A percentile compares a stretch with the other conserved stretches of the same genome.
phyloP scores from a whole-genome alignment of 2,797 vertebrate genomes.

The Sternarchorhynchus goeldii region DNA sequence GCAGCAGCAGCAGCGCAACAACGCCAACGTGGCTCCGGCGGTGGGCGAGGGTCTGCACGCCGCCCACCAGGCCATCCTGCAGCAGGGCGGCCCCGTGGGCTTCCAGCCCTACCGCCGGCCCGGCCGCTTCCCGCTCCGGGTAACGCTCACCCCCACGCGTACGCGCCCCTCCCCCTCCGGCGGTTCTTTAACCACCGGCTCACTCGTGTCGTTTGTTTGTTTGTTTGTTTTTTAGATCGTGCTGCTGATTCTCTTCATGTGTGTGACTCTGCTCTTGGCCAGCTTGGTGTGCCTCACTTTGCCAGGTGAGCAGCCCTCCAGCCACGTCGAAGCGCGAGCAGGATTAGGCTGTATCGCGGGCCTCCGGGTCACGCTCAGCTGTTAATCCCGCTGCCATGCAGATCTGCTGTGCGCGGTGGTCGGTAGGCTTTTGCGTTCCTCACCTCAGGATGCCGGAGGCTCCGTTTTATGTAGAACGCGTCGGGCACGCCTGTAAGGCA shows the following conservation, averaged over 20 bases:
- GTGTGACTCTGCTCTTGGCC: constrained; percentile 87
- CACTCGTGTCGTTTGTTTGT: constrained; percentile 9
- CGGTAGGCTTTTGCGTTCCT: no score
- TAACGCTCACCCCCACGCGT: constrained; percentile 55
- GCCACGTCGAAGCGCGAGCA: not conserved
- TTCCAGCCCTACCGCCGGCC: constrained; percentile 98
- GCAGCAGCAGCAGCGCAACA: constrained; percentile 86
- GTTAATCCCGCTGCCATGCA: no score
- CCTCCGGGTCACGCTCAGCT: no score
- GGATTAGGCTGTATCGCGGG: no score
- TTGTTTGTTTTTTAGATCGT: constrained; percentile 71
- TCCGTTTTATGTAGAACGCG: no score
- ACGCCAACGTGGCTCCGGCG: constrained; percentile 89
- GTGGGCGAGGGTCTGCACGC: constrained; percentile 96
- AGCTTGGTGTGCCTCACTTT: constrained; percentile 95
- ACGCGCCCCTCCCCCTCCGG: no score
- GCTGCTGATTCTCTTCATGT: constrained; percentile 91
- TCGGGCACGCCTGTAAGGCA: not conserved
- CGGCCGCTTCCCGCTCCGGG: constrained; percentile 92
- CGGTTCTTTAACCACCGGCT: not conserved
- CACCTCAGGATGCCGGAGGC: no score
- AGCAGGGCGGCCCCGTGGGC: constrained; percentile 96
- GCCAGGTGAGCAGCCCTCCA: constrained; percentile 74
- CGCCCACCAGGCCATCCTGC: constrained; percentile 97
- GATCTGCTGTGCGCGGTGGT: no score